Percentiles rank a stretch among this genome's conserved stretches.
phyloP scores from a whole-genome alignment of 2,888 invertebrate genomes.

The Drosophila merina region DNA sequence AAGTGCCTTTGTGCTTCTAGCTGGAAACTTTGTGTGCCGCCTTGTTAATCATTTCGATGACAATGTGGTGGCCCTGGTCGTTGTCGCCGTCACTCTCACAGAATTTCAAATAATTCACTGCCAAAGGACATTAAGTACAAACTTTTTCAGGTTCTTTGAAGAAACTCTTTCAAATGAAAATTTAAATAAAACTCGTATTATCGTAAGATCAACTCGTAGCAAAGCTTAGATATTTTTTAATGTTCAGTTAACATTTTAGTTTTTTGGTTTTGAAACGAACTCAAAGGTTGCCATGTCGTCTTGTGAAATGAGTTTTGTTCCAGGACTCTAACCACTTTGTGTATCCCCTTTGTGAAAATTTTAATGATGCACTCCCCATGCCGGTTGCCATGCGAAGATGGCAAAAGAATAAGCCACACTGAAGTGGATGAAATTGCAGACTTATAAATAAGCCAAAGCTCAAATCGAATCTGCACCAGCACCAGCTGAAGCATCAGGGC shows the following conservation, averaged over 20 bases:
- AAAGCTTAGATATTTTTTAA: neutral
- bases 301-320: conserved; percentile 46
- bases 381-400: conserved; percentile 23
- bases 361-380: conserved; percentile 52
- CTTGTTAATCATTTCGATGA: conserved; percentile 62
- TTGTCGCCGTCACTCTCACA: conserved; percentile 14
- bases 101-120: conserved; percentile 40
- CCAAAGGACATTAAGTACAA: conserved; percentile 4
- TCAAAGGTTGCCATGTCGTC: conserved; percentile 17
- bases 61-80: conserved; percentile 34
- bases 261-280: conserved; percentile 19
- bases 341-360: conserved; percentile 31
- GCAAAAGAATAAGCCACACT: neutral
- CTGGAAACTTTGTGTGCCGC: conserved; percentile 46
- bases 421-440: conserved; percentile 20
- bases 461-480: conserved; percentile 48
- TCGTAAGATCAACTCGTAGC: too few species aligned
- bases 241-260: conserved; percentile 27
- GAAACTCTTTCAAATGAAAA: neutral
- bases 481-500: neutral
- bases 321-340: neutral
- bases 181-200: neutral
- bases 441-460: conserved; percentile 30
- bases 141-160: neutral
- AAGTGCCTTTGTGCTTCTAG: conserved; percentile 28